Conservation (phyloP, 2,113 vertebrate genomes). For the Eolophus roseicapilla region DNA sequence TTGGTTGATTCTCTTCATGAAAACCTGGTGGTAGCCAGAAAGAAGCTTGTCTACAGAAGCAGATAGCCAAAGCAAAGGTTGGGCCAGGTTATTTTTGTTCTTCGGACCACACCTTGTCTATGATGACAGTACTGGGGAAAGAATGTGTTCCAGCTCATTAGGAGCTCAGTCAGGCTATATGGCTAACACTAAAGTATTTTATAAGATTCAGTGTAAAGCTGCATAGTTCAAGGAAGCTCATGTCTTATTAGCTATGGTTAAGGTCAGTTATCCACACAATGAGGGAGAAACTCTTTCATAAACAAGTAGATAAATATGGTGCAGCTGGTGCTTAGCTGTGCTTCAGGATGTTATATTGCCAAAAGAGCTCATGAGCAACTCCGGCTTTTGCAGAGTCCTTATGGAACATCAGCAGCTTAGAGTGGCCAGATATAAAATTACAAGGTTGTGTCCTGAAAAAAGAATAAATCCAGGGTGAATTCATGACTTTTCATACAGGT, state of each 20-base stretch:
- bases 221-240: conserved; percentile 14
- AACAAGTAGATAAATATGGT: conserved; percentile 51
- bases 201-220: conserved; percentile 37
- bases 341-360: neutral
- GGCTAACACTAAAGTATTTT: conserved; percentile 39
- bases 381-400: neutral
- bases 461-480: neutral
- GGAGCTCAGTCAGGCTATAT: neutral
- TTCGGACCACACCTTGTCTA: neutral
- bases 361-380: neutral
- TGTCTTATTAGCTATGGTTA: conserved; percentile 46
- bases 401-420: neutral
- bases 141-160: conserved; percentile 41
- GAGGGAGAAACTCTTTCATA: conserved; percentile 56
- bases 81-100: conserved; percentile 23
- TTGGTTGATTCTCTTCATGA: neutral
- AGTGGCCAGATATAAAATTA: neutral
- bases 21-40: neutral
- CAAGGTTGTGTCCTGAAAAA: neutral
- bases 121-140: neutral
- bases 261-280: conserved; percentile 62
- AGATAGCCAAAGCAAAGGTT: conserved; percentile 14
- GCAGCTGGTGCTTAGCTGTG: conserved; percentile 24
- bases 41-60: neutral
- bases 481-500: accelerated